A percentile compares a stretch with the other conserved stretches of the same genome.
phyloP scores from a whole-genome alignment of 2,888 invertebrate genomes.

The Cyrtodaria siliqua region DNA sequence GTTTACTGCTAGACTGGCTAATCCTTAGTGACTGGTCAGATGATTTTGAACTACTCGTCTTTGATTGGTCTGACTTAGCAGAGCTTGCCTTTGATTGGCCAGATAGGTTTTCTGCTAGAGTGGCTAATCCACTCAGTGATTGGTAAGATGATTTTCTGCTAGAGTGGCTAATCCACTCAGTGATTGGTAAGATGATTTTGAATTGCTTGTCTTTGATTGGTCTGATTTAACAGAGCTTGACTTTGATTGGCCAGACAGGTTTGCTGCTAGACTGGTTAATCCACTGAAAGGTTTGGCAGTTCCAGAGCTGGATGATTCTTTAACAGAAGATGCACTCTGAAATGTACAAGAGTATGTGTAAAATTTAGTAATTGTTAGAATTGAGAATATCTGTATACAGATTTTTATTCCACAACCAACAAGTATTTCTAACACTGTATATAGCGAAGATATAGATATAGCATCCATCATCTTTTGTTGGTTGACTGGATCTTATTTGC shows the following conservation, averaged over 20 bases:
- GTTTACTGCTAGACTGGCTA: constrained; percentile 85
- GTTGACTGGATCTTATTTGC: no score
- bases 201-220: constrained; percentile 42
- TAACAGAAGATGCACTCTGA: constrained; percentile 53
- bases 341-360: no score
- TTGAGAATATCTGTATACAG: no score
- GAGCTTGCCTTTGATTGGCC: constrained; percentile 67
- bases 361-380: no score
- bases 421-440: no score
- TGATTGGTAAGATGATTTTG: constrained; percentile 56
- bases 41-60: constrained; percentile 34
- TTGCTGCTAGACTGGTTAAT: constrained; percentile 85
- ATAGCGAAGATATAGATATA: no score
- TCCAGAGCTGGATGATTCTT: constrained; percentile 56
- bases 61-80: constrained; percentile 60
- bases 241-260: constrained; percentile 78
- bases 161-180: constrained; percentile 14
- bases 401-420: no score
- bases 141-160: no score
- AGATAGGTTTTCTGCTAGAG: constrained; percentile 83
- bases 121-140: constrained; percentile 23
- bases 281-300: constrained; percentile 83
- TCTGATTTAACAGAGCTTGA: constrained; percentile 45
- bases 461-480: no score
- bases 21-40: no score